Evolutionary conservation across 2,888 invertebrate species (phyloP), one percentile per base, ranked within the genome.

Genomic region (Dynastes tityus): DNA sequence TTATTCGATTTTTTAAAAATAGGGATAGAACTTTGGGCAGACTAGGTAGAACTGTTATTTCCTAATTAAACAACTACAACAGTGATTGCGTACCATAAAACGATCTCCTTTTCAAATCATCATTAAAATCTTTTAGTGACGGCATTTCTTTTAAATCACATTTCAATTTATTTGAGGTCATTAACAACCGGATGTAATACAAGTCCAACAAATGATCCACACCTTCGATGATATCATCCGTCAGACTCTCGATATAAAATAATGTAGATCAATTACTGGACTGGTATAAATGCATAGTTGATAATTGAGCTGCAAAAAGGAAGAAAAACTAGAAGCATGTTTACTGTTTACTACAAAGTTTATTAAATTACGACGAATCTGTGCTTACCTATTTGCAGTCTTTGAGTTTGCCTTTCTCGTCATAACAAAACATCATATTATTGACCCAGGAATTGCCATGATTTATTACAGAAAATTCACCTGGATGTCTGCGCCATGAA

Each of bases 381-480:
- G 29, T 74, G 87, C 89, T 86, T 84, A 90, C 89, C 79, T 90
- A 89, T 80, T 86, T 86, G 11, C 89, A 85, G 37, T 90, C 89
- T 58, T 84, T 82, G 5, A 89, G 84, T 45, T 85, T 82, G 22
- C 87, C 87, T 77, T 86, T 83, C 16, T 86, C 81, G 78, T 88
- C 82, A 80, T 91, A 89, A 82, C 89, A 89, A 80, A 91, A 91
- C 82, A 91, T 87, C 83, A 91, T 88, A 81, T 91, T 91, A 80
- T 91, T 91, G 0, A 89, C 86, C 91, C 91, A 91, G 4, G 91
- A 84, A 84, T 91, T 91, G 2, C 91, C 91, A 79, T 91, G 91
- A 81, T 90, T 90, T 11, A 91, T 85, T 13, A 91, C 91, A 71
- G 89, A 88, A 65, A 90, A 87, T 2, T 85, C 86, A 1, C 84